These are phyloP conservation scores for Cyclargus thomasi DNA, from an alignment of 1,140 invertebrate species.

Conservation along the genomic window DNA sequence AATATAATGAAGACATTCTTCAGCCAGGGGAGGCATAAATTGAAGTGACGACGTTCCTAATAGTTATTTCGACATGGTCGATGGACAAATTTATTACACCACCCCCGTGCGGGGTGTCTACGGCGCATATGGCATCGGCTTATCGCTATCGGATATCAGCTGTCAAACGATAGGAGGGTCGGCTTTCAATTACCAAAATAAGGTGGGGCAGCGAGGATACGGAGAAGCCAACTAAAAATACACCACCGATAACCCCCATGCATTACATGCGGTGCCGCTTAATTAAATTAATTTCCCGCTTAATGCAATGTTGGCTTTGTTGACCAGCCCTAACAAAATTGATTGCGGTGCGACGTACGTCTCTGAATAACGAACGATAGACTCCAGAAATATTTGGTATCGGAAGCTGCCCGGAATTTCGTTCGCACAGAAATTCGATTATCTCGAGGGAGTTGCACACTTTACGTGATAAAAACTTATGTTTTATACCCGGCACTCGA, in stretches of 20 bases:
- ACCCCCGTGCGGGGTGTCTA: conserved; percentile 26
- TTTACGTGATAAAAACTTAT: no score
- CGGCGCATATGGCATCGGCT: conserved; percentile 51
- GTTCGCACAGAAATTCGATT: no score
- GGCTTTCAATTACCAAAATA: conserved; percentile 43
- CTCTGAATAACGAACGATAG: no score
- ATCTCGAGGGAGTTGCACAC: no score
- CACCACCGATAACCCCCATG: conserved; percentile 18
- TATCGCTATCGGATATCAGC: conserved; percentile 61
- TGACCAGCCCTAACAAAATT: no score
- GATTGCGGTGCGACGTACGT: no score
- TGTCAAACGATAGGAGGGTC: conserved; percentile 46
- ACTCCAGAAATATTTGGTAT: no score
- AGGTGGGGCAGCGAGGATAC: conserved; percentile 29
- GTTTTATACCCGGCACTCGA: no score
- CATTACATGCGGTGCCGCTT: conserved; percentile 3
- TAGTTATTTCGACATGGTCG: conserved; percentile 13
- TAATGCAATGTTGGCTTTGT: neutral
- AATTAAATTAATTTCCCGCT: neutral
- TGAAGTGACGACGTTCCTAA: neutral
- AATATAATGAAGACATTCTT: neutral
- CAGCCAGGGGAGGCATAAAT: neutral
- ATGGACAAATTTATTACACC: conserved; percentile 18
- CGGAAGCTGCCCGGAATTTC: no score
- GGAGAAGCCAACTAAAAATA: conserved; percentile 31